phyloP scores from a whole-genome alignment of 2,113 vertebrate species.

The Elachura formosa region DNA sequence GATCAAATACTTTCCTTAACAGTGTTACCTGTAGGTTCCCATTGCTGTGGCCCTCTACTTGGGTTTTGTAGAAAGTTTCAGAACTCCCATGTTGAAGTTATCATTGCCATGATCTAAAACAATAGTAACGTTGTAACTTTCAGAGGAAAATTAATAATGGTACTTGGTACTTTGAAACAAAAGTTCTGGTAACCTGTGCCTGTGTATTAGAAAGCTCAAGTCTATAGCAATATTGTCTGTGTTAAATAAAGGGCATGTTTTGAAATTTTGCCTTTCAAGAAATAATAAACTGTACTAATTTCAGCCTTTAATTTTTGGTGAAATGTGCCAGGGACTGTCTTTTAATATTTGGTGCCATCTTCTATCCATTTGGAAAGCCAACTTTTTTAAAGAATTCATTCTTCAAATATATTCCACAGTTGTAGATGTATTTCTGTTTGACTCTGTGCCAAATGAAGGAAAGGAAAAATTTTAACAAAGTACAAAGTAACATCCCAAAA shows the following conservation, averaged over 20 bases:
- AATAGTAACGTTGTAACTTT: not conserved
- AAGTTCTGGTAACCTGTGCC: not conserved
- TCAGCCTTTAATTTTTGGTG: not conserved
- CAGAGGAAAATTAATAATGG: not conserved
- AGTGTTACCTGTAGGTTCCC: not conserved
- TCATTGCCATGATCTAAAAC: accelerated
- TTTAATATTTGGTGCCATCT: not conserved
- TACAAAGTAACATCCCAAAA: not conserved
- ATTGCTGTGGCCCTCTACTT: not conserved
- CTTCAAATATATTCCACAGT: accelerated
- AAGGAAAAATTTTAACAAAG: not conserved
- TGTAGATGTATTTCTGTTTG: not conserved
- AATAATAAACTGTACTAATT: not conserved
- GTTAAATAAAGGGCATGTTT: not conserved
- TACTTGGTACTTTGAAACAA: not conserved
- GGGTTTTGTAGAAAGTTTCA: not conserved
- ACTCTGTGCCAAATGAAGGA: not conserved
- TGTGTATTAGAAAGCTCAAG: not conserved
- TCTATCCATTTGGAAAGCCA: not conserved
- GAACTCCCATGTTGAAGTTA: not conserved
- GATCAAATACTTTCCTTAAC: not conserved
- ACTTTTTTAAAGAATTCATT: accelerated
- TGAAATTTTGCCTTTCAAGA: not conserved
- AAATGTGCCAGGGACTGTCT: not conserved
- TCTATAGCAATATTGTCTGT: not conserved